Evolutionary conservation across 64 coral and sea anemone species (phyloP).

Genomic region (Stichodactyla helianthus): DNA sequence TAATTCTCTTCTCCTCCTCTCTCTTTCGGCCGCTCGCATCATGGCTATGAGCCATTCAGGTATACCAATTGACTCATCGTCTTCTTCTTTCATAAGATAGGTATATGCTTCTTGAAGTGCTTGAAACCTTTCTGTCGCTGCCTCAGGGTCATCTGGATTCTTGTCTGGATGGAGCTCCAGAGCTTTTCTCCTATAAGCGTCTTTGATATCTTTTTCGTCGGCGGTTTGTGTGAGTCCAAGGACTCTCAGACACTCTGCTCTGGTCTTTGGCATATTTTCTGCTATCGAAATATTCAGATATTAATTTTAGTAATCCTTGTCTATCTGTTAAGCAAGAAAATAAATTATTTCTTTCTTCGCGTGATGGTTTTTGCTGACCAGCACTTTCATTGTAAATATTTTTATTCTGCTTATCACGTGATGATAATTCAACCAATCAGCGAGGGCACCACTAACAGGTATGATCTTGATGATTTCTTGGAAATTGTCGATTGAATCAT

Average conservation of each 20-base stretch:
- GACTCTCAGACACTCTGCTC: neutral
- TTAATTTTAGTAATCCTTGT: neutral
- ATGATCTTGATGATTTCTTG: no score
- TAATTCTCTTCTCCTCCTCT: neutral
- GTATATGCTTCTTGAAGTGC: neutral
- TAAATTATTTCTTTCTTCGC: neutral
- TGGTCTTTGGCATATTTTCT: conserved; percentile 7
- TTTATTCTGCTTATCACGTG: neutral
- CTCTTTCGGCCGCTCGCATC: neutral
- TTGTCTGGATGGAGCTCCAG: conserved; percentile 19
- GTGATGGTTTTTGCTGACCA: neutral
- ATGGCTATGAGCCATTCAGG: neutral
- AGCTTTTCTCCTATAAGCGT: conserved; percentile 8
- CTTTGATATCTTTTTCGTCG: neutral
- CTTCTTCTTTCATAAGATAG: neutral
- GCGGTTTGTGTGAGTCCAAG: neutral
- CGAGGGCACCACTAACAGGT: no score
- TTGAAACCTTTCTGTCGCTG: conserved; percentile 1
- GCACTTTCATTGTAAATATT: neutral
- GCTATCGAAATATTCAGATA: neutral
- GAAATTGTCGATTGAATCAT: no score
- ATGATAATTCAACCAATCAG: neutral
- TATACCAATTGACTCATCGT: neutral
- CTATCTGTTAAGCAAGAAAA: neutral
- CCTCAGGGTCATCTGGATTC: neutral